These are phyloP conservation scores for Steatocranus sp. DNA, from an alignment of 2,797 vertebrate genomes.

Conservation along the genomic window DNA sequence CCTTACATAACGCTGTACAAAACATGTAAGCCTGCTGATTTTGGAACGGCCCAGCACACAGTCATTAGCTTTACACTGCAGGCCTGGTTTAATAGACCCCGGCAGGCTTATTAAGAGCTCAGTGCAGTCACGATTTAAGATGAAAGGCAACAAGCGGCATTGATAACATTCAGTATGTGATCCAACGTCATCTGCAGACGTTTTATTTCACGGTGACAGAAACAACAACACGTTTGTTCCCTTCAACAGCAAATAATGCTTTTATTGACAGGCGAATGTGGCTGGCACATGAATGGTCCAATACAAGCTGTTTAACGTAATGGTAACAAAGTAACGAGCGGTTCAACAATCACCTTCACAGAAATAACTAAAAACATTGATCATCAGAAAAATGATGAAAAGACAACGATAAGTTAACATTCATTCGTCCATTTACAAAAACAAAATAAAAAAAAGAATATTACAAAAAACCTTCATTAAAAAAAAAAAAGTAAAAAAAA, in stretches of 20 bases:
- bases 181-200: not conserved
- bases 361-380: not conserved
- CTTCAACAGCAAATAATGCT: not conserved
- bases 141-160: not conserved
- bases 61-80: not conserved
- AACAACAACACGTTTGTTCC: not conserved
- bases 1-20: not conserved
- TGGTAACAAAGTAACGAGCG: not conserved
- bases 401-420: constrained; percentile 69
- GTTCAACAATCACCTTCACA: not conserved
- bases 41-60: accelerated
- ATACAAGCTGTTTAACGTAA: constrained; percentile 4
- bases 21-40: not conserved
- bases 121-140: not conserved
- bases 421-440: constrained; percentile 61
- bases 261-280: constrained; percentile 47
- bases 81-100: not conserved
- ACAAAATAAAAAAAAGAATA: constrained; percentile 8
- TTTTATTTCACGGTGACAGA: not conserved
- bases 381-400: constrained; percentile 22
- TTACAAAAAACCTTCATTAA: not conserved
- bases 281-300: constrained; percentile 3
- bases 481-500: constrained; percentile 3
- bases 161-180: not conserved
- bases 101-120: not conserved